Evolutionary conservation across 1,140 invertebrate genomes (phyloP).

Genomic region (Halesus radiatus): DNA sequence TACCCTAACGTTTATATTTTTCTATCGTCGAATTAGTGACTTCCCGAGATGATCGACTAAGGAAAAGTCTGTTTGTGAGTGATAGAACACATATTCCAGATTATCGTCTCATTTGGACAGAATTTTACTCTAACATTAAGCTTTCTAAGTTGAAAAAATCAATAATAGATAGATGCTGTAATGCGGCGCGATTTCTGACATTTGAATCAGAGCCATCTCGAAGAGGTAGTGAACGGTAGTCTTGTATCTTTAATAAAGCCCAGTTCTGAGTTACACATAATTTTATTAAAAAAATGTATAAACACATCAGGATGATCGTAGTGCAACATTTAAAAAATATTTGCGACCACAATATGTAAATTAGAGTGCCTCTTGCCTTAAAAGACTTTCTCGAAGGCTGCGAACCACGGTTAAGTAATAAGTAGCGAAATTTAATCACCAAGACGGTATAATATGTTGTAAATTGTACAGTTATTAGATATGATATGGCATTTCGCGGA

Average conservation of each 20-base stretch:
- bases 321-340: constrained; percentile 28
- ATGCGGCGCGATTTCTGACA: too few species aligned
- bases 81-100: too few species aligned
- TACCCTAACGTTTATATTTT: too few species aligned
- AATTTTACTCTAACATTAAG: too few species aligned
- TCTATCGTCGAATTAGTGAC: too few species aligned
- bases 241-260: constrained; percentile 19
- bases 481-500: constrained; percentile 56
- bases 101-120: too few species aligned
- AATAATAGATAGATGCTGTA: too few species aligned
- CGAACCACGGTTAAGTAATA: constrained; percentile 71
- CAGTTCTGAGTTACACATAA: constrained; percentile 17
- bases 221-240: constrained; percentile 6
- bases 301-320: constrained; percentile 6
- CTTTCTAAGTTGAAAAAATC: too few species aligned
- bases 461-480: constrained; percentile 58
- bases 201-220: neutral
- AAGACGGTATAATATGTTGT: constrained; percentile 55
- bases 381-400: constrained; percentile 73
- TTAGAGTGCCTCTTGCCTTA: constrained; percentile 73
- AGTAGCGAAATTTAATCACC: constrained; percentile 66
- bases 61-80: too few species aligned
- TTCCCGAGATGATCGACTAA: too few species aligned
- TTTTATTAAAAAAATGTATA: neutral
- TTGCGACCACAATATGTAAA: constrained; percentile 72